phyloP scores from a whole-genome alignment of 2,113 vertebrate genomes.

The Romanogobio albipinnatus region DNA sequence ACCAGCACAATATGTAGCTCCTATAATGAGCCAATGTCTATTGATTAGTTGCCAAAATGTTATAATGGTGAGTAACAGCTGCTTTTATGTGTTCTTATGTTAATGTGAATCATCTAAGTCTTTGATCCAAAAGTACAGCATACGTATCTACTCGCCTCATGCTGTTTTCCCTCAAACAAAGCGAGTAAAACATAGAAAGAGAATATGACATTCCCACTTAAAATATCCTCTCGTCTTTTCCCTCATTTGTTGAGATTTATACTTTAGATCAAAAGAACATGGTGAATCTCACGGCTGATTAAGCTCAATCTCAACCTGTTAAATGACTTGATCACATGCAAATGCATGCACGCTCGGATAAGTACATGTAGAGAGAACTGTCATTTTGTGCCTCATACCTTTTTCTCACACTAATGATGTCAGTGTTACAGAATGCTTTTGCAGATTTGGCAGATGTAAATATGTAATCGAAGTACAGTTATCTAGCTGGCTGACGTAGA shows the following conservation, averaged over 20 bases:
- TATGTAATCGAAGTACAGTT: too few species aligned
- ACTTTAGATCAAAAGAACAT: slow-evolving; percentile 57
- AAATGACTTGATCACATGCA: slow-evolving; percentile 56
- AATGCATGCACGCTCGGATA: slow-evolving; percentile 33
- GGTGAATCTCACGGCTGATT: slow-evolving; percentile 58
- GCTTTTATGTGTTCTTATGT: slow-evolving; percentile 41
- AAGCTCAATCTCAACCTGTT: slow-evolving; percentile 58
- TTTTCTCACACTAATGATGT: slow-evolving; percentile 52
- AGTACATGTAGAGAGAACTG: slow-evolving; percentile 16
- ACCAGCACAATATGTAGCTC: slow-evolving; percentile 39
- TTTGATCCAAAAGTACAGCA: slow-evolving; percentile 52
- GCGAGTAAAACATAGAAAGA: slow-evolving; percentile 10
- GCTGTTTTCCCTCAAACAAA: slow-evolving; percentile 1
- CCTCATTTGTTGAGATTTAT: slow-evolving; percentile 57
- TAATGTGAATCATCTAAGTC: slow-evolving; percentile 50
- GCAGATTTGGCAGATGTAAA: too few species aligned
- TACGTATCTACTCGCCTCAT: slow-evolving; percentile 17
- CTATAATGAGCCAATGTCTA: slow-evolving; percentile 52
- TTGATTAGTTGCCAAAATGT: slow-evolving; percentile 57
- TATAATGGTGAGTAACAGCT: slow-evolving; percentile 49
- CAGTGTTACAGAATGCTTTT: not conserved
- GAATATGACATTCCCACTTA: slow-evolving; percentile 30
- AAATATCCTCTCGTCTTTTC: slow-evolving; percentile 29
- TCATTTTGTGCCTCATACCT: slow-evolving; percentile 49
- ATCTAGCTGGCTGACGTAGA: too few species aligned